Base-by-base conservation (phyloP, 2,113 vertebrate genomes). In the Brevimyrus niger region DNA sequence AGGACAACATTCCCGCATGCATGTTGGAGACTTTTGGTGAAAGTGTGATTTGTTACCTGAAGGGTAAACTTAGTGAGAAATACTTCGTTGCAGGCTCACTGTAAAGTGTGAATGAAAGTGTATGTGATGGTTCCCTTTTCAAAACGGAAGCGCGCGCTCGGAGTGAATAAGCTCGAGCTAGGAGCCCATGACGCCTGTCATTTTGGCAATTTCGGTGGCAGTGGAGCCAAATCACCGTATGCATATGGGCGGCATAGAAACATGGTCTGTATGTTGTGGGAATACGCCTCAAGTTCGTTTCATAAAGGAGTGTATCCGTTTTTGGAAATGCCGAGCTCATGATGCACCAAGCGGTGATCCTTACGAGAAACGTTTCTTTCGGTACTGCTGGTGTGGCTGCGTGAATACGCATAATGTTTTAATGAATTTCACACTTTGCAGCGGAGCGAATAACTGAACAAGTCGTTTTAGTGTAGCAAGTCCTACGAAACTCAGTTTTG, bases 31-130 rank as follows among this genome's bases (percentile, higher is more conserved):
- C 35, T 23, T 61, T 65, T 61, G 58, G 55, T 88, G 61, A 69
- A 88, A 50, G 87, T 88, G 87, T 46, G 58, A 88, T 46, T 65
- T 69, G 58, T 15, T 69, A n/a, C 42, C 42, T 13, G 42, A 88
- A 69, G 46, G 55, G 44, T n/a, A n/a, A n/a, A 38, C 58, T 87
- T 44, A n/a, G 10, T n/a, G 19, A 11, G 85, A 86, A 53, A 86
- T 31, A 17, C 21, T 86, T 15, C 35, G 51, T 35, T 21, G 31
- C 35, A 55, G 31, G 87, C 61, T 48, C 42, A 88, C 58, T 88
- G 58, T 73, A 88, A 73, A 27, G 21, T 88, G 55, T 88, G 87
- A 88, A 88, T 88, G 87, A 73, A 88, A 73, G 87, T 88, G 31
- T 61, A 48, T 46, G 55, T 23, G 15, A 58, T 13, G 86, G 55